phyloP scores from a whole-genome alignment of 2,888 invertebrate genomes.

The Hipparchia sbordonii region DNA sequence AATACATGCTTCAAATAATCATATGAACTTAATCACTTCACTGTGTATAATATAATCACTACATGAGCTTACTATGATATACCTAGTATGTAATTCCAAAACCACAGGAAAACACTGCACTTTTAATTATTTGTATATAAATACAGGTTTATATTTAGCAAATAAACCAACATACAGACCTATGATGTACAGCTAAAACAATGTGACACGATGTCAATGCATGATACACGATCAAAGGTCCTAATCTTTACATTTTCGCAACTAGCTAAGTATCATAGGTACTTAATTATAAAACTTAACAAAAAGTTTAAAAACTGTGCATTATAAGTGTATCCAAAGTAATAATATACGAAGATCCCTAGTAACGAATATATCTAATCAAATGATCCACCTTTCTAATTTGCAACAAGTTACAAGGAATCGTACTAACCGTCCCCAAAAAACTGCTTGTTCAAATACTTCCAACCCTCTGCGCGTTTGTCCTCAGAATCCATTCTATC shows the following conservation, averaged over 20 bases:
- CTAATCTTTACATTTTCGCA: not conserved
- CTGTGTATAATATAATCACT: no score
- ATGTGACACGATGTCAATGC: not conserved
- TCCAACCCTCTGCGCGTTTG: slow-evolving; percentile 78
- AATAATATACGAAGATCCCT: slow-evolving; percentile 14
- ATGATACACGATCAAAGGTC: slow-evolving; percentile 4
- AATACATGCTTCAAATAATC: no score
- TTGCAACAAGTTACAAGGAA: slow-evolving; percentile 39
- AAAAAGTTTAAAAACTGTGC: not conserved
- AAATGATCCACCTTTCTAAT: slow-evolving; percentile 36
- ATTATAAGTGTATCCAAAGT: not conserved
- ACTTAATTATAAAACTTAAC: slow-evolving; percentile 3
- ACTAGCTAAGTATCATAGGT: not conserved
- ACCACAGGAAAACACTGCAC: no score
- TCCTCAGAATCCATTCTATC: slow-evolving; percentile 63
- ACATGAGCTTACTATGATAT: no score
- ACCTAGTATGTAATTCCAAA: no score
- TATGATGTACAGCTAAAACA: not conserved
- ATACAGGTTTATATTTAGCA: no score
- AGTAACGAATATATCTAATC: slow-evolving; percentile 21
- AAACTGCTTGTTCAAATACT: slow-evolving; percentile 78
- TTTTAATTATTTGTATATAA: no score
- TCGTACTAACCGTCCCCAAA: slow-evolving; percentile 75
- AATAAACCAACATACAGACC: not conserved
- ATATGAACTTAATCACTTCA: no score